phyloP scores from a whole-genome alignment of 2,888 invertebrate species.

The Synanthedon tipuliformis region DNA sequence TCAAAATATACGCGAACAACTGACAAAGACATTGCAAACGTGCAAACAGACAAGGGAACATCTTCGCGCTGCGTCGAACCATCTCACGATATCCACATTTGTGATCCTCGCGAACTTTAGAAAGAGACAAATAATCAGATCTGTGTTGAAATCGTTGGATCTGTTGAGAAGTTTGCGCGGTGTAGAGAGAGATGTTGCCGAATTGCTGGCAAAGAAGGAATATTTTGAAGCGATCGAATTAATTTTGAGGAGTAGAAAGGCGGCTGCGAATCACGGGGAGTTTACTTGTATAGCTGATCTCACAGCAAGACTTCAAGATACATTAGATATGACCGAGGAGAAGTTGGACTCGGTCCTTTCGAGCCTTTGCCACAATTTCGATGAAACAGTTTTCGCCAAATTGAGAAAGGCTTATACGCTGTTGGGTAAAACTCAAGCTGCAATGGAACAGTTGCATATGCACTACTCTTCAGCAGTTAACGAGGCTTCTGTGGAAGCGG shows the following conservation, averaged over 20 bases:
- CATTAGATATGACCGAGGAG: constrained; percentile 90
- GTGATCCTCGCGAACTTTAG: constrained; percentile 92
- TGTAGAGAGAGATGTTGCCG: constrained; percentile 86
- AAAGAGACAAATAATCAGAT: constrained; percentile 85
- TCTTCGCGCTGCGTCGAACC: constrained; percentile 80
- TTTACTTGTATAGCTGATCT: constrained; percentile 93
- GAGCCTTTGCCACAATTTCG: constrained; percentile 80
- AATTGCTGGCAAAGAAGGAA: constrained; percentile 84
- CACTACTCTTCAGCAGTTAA: constrained; percentile 95
- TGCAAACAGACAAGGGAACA: constrained; percentile 80
- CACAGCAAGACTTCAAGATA: constrained; percentile 88
- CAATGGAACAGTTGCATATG: constrained; percentile 95
- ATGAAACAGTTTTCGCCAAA: constrained; percentile 82
- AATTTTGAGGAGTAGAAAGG: constrained; percentile 87
- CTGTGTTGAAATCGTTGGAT: constrained; percentile 80
- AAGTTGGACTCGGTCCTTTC: constrained; percentile 89
- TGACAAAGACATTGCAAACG: constrained; percentile 76
- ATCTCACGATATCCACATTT: constrained; percentile 86
- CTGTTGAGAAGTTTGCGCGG: constrained; percentile 70
- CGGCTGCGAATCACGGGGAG: constrained; percentile 85
- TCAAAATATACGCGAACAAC: constrained; percentile 75
- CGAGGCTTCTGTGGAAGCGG: constrained; percentile 75
- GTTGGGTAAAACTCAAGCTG: constrained; percentile 90
- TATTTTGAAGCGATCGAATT: constrained; percentile 92
- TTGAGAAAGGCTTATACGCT: constrained; percentile 89